Base-by-base conservation (phyloP, 1,140 invertebrate genomes). In the Copidosoma floridanum region DNA sequence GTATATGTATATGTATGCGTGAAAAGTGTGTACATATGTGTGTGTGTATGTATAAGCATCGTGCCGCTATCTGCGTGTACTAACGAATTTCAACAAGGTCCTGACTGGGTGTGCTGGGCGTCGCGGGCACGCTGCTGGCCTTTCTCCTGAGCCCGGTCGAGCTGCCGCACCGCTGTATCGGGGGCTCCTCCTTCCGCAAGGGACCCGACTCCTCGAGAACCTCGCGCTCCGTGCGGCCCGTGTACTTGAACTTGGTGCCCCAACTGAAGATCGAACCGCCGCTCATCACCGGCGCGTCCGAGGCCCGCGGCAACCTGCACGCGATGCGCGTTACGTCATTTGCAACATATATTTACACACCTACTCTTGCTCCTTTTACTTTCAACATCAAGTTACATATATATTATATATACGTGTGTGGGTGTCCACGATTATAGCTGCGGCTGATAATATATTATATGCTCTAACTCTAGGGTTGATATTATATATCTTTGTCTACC, bases 181-280 rank as follows among this genome's bases (percentile, higher is more conserved):
- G 68, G 65, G 86, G 82, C 77, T 86, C 83, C 58, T 86, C 84
- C 51, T 82, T 79, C 20, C 78, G 74, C 20, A 83, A 73, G 26
- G 83, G 82, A 38, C 81, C 82, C 55, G 79, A 80, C 67, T 91
- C 90, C 70, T 90, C 88, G 47, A 94, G 78, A 51, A 95, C 91
- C 81, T 97, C 94, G 37, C 87, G 83, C 77, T 96, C 93, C 16
- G 93, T 94, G 56, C 93, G 82, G 2, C 94, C 94, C 50, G 90
- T 90, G 78, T 92, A 94, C 67, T 93, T 90, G 76, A 97, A 96
- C 78, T 94, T 95, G 38, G 93, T 95, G 37, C 93, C 93, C 85
- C 92, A 91, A 1, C 92, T 94, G 81, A 97, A 97, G 65, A 97
- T 86, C 11, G 92, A 91, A n/a, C 94, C 94, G 23, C 94, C 93